These are phyloP conservation scores for Drosophila niveifrons DNA, from an alignment of 2,888 invertebrate genomes.

Conservation along the genomic window DNA sequence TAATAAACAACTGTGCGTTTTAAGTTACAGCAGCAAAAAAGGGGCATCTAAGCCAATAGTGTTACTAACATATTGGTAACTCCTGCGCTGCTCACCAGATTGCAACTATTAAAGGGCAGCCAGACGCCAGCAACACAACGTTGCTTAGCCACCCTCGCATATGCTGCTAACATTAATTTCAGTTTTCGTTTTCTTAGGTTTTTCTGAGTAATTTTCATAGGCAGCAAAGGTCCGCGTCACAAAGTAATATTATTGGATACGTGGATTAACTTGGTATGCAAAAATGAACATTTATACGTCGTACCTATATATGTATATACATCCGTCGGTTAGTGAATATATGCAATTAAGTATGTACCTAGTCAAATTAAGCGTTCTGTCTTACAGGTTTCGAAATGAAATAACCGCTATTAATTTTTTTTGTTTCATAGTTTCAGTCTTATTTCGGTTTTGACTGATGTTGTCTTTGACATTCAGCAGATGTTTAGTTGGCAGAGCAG, in stretches of 20 bases:
- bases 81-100: slow-evolving; percentile 36
- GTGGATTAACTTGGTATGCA: slow-evolving; percentile 22
- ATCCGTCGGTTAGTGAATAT: background rate
- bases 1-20: no score
- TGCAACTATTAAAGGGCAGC: slow-evolving; percentile 48
- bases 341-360: no score
- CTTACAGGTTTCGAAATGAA: slow-evolving; percentile 68
- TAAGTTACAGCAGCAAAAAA: no score
- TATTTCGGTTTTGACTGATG: slow-evolving; percentile 28
- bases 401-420: slow-evolving; percentile 61
- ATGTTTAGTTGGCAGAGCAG: background rate
- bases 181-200: slow-evolving; percentile 29
- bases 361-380: slow-evolving; percentile 43
- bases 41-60: background rate
- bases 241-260: slow-evolving; percentile 16
- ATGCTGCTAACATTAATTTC: slow-evolving; percentile 6
- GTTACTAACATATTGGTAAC: background rate
- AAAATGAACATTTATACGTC: slow-evolving; percentile 7
- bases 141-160: slow-evolving; percentile 48
- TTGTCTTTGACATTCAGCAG: background rate
- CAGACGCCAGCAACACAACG: slow-evolving; percentile 22
- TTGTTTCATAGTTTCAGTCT: slow-evolving; percentile 34
- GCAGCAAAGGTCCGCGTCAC: slow-evolving; percentile 13
- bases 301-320: background rate
- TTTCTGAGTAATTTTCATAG: slow-evolving; percentile 25